Evolutionary conservation across 2,113 vertebrate species (phyloP), one percentile per base, ranked within the genome.

Genomic region (Pogona vitticeps): DNA sequence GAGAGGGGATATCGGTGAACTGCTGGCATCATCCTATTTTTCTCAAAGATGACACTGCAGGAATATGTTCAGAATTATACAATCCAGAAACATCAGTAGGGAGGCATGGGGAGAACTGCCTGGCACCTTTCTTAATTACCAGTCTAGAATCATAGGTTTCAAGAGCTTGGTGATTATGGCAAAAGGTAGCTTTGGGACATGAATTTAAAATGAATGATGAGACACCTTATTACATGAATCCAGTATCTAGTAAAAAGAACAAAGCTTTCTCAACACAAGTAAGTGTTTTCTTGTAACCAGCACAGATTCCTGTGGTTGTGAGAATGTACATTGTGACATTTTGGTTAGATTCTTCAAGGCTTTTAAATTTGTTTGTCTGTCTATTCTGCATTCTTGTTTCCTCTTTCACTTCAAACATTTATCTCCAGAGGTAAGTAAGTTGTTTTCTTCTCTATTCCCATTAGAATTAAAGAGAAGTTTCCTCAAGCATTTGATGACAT

Each of bases 401-500:
- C 10, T 72, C 31, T 86, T 80, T 73, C 40, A 61, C 14, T 86
- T 70, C 38, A 61, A 42, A 61, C 26, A 28, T 6, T 36, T 33
- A 58, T 73, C 12, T 72, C 28, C 38, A 59, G 58, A 42, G 26
- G 26, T 36, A 42, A 6, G 67, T 79, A 0, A 84, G 76, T 67
- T n/a, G 28, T 8, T 4, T 6, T 23, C 77, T 1, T 73, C 85
- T 76, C 90, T 31, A 84, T 94, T 28, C 56, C 84, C 87, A 89
- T 90, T 90, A 99, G 99, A 94, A 99, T 99, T 95, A 99, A 99
- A 91, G 99, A 99, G 95, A 99, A 99, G 92, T 99, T 99, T 88
- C 98, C 99, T 0, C 98, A 99, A 84, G 98, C 98, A 0, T 99
- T 99, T 88, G 99, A 99, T 77, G 99, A 99, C 92, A 99, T 99